Conservation (phyloP, 1,140 invertebrate genomes). For the Aphelenchoides fujianensis region DNA sequence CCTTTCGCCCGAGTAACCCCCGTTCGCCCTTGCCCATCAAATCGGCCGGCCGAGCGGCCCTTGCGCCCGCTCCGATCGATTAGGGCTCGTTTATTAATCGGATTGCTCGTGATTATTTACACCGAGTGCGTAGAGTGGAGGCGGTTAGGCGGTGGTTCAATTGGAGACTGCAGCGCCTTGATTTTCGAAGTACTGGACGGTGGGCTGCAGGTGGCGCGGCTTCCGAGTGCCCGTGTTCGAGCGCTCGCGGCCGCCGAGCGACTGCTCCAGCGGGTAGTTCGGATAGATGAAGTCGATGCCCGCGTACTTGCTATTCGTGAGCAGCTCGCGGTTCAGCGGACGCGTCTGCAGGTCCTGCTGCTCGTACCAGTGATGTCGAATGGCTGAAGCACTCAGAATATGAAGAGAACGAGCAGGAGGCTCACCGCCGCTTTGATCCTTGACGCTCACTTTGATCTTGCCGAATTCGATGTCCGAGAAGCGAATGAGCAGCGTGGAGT, state of each 20-base stretch:
- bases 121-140: no score
- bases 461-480: conserved; percentile 62
- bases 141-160: no score
- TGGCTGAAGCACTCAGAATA: no score
- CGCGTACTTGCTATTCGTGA: conserved; percentile 57
- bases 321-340: conserved; percentile 45
- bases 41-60: no score
- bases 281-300: conserved; percentile 61
- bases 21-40: no score
- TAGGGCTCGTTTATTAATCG: no score
- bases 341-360: conserved; percentile 51
- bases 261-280: conserved; percentile 54
- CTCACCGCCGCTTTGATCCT: conserved; percentile 54
- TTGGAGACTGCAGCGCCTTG: conserved; percentile 41
- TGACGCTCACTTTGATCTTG: conserved; percentile 61
- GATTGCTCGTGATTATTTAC: no score
- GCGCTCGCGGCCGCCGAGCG: conserved; percentile 49
- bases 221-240: conserved; percentile 37
- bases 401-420: no score
- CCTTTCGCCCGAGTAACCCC: no score
- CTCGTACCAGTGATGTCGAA: conserved; percentile 62
- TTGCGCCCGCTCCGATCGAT: no score
- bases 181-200: conserved; percentile 58
- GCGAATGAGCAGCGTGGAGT: conserved; percentile 54
- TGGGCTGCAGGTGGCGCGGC: conserved; percentile 55